These are phyloP conservation scores for Apteryx mantelli DNA, from an alignment of 2,113 vertebrate genomes.

Conservation along the genomic window DNA sequence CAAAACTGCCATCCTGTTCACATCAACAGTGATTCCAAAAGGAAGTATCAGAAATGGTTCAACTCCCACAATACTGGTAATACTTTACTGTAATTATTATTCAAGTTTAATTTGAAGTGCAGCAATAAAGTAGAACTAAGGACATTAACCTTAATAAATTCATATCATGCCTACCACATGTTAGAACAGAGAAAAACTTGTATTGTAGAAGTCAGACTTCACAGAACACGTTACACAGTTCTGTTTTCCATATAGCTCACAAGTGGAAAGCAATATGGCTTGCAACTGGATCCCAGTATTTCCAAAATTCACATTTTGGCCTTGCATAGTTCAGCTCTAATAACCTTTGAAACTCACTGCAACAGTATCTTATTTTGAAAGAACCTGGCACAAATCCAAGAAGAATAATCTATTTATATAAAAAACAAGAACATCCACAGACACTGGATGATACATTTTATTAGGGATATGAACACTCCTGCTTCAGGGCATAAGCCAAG, in stretches of 20 bases:
- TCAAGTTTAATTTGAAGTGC: slow-evolving; percentile 4
- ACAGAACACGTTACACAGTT: not conserved
- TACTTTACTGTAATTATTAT: not conserved
- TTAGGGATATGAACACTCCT: not conserved
- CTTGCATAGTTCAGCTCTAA: not conserved
- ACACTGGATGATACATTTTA: slow-evolving; percentile 25
- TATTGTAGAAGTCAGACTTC: not conserved
- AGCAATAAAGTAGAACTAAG: slow-evolving; percentile 8
- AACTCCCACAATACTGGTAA: not conserved
- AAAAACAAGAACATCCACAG: not conserved
- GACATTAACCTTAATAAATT: not conserved
- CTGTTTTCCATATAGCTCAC: not conserved
- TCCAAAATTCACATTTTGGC: not conserved
- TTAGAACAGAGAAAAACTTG: not conserved
- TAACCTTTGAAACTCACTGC: not conserved
- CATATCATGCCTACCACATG: not conserved
- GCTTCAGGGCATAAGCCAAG: slow-evolving; percentile 27
- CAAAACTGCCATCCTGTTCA: not conserved
- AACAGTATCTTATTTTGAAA: not conserved
- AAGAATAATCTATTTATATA: slow-evolving; percentile 25
- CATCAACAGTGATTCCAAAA: not conserved
- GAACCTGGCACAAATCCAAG: not conserved
- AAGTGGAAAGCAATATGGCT: not conserved
- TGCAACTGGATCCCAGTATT: not conserved
- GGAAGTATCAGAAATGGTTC: not conserved